Percentiles rank a stretch among this genome's conserved stretches.
Conservation (phyloP, 2,888 invertebrate species). For the Epistrophe eligans region DNA sequence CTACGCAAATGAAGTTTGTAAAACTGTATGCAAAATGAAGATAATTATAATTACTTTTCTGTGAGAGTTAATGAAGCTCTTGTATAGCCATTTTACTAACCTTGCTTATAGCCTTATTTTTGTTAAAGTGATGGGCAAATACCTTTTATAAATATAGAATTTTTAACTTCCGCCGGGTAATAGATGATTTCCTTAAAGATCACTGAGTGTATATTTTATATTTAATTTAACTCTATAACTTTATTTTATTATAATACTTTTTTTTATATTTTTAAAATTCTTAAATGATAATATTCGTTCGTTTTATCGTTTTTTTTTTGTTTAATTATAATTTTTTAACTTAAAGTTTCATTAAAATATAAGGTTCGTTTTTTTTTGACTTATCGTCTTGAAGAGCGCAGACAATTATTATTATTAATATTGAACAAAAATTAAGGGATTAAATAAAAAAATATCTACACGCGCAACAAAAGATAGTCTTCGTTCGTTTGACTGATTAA, state of each 20-base stretch:
- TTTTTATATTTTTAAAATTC: constrained; percentile 15
- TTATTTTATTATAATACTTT: constrained; percentile 46
- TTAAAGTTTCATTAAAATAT: neutral
- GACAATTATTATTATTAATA: constrained; percentile 2
- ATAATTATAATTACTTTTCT: neutral
- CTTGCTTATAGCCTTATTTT: constrained; percentile 33
- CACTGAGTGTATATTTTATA: constrained; percentile 9
- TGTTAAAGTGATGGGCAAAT: neutral
- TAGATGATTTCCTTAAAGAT: neutral
- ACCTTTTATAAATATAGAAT: neutral
- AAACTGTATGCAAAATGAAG: neutral
- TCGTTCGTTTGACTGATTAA: constrained; percentile 72
- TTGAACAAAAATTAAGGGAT: neutral
- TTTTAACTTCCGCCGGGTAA: constrained; percentile 38
- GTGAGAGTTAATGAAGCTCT: neutral
- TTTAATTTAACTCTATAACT: constrained; percentile 24
- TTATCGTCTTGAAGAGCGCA: constrained; percentile 54
- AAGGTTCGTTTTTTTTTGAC: constrained; percentile 56
- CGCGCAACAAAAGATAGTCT: constrained; percentile 69
- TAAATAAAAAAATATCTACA: constrained; percentile 41
- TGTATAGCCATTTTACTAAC: constrained; percentile 39
- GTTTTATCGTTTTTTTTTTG: too few relatives aligned
- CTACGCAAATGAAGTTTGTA: neutral
- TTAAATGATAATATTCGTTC: constrained; percentile 55
- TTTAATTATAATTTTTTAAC: too few relatives aligned